These are phyloP conservation scores for Hippocampus kuda DNA, from an alignment of 2,797 vertebrate species.

Conservation along the genomic window DNA sequence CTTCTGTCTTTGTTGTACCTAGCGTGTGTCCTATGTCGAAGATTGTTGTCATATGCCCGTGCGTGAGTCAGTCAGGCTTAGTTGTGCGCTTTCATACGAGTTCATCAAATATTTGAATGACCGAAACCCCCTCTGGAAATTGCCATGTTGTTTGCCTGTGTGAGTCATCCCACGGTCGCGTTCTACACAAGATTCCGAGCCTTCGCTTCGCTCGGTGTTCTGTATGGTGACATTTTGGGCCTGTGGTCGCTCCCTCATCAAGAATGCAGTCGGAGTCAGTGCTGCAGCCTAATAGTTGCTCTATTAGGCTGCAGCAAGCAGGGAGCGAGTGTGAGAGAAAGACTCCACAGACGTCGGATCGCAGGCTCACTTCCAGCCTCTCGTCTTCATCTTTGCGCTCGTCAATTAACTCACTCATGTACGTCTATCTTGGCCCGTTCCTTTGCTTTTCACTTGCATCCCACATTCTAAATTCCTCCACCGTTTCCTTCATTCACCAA, in stretches of 20 bases:
- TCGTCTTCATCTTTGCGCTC: constrained; percentile 36
- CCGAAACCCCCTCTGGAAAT: background rate
- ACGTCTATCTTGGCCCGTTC: constrained; percentile 38
- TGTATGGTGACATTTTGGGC: constrained; percentile 31
- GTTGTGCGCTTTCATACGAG: background rate
- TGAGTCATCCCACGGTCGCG: background rate
- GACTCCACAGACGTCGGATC: constrained; percentile 41
- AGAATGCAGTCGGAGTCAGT: constrained; percentile 54
- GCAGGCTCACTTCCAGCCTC: constrained; percentile 40
- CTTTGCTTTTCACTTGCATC: constrained; percentile 32
- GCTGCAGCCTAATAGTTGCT: constrained; percentile 55
- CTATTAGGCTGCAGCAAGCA: no score
- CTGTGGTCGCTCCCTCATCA: constrained; percentile 48
- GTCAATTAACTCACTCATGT: constrained; percentile 47
- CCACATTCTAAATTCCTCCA: constrained; percentile 35
- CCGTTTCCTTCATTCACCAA: constrained; percentile 36
- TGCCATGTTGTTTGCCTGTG: background rate
- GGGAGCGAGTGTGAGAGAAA: constrained; percentile 28
- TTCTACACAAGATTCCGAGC: background rate
- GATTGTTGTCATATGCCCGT: background rate
- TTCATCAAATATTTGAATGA: constrained; percentile 2
- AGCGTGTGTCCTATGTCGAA: background rate
- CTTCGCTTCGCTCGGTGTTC: background rate
- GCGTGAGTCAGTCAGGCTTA: background rate
- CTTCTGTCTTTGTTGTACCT: background rate